Evolutionary conservation across 2,113 vertebrate species (phyloP).

Genomic region (Platysternon megacephalum): DNA sequence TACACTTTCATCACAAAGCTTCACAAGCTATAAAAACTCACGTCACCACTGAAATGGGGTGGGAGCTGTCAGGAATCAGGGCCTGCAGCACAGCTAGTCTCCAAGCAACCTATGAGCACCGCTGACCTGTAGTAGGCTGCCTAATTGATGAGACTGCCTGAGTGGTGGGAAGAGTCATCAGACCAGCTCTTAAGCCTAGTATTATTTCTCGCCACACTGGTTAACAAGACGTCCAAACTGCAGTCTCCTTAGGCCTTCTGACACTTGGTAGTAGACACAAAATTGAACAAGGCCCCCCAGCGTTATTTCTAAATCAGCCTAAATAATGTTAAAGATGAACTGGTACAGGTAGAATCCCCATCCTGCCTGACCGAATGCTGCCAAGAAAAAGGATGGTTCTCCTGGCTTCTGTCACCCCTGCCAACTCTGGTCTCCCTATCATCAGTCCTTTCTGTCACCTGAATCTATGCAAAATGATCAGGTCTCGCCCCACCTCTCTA

Average conservation of each 20-base stretch:
- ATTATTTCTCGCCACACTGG: too few relatives aligned
- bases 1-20: not conserved
- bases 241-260: not conserved
- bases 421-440: not conserved
- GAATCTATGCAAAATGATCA: not conserved
- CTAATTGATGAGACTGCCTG: too few relatives aligned
- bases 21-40: not conserved
- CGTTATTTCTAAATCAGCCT: not conserved
- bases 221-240: too few relatives aligned
- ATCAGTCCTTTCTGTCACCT: not conserved
- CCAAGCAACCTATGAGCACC: too few relatives aligned
- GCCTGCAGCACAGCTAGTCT: too few relatives aligned
- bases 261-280: not conserved
- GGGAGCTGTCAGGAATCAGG: not conserved
- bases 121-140: too few relatives aligned
- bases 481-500: not conserved
- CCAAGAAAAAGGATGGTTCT: not conserved
- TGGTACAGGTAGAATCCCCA: not conserved
- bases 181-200: not conserved
- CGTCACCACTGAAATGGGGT: not conserved
- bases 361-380: not conserved
- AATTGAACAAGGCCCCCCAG: not conserved
- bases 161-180: too few relatives aligned
- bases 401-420: not conserved
- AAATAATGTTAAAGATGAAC: not conserved